Percentiles rank a stretch among this genome's conserved stretches.
Conservation (phyloP, 2,797 vertebrate species). For the Telmatherina bonti region DNA sequence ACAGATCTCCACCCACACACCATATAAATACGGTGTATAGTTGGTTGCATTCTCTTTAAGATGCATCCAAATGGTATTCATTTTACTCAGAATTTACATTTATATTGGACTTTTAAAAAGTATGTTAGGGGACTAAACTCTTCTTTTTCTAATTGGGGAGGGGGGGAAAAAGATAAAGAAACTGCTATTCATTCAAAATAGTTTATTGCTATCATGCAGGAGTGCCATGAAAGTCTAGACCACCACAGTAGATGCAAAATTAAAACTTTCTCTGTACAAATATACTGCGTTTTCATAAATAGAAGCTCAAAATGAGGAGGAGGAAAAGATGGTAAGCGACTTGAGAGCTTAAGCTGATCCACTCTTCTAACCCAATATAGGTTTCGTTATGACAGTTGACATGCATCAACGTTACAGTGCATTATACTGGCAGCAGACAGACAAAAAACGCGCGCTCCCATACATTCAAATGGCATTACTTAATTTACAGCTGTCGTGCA, state of each 20-base stretch:
- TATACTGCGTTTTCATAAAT: constrained; percentile 79
- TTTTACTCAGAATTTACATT: not conserved
- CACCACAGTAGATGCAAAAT: constrained; percentile 87
- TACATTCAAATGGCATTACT: constrained; percentile 57
- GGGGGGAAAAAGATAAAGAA: not conserved
- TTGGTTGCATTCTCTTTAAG: not conserved
- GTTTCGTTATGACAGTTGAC: constrained; percentile 78
- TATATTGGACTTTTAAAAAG: not conserved
- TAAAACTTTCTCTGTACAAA: constrained; percentile 81
- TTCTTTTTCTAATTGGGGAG: not conserved
- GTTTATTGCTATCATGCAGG: constrained; percentile 90
- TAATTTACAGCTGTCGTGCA: constrained; percentile 82
- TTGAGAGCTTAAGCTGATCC: constrained; percentile 48
- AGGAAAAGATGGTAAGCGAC: constrained; percentile 38
- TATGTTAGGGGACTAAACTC: not conserved
- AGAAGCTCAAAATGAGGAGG: constrained; percentile 76
- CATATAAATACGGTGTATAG: constrained; percentile 7
- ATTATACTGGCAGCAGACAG: constrained; percentile 74
- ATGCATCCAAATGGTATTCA: not conserved
- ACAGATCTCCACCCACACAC: constrained; percentile 61
- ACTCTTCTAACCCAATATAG: constrained; percentile 69
- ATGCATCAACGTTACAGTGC: constrained; percentile 84
- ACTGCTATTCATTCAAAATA: constrained; percentile 84
- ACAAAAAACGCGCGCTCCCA: constrained; percentile 24
- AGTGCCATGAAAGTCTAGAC: constrained; percentile 85